Base-by-base conservation (phyloP, 2,113 vertebrate genomes). In the Toxotes chatareus region DNA sequence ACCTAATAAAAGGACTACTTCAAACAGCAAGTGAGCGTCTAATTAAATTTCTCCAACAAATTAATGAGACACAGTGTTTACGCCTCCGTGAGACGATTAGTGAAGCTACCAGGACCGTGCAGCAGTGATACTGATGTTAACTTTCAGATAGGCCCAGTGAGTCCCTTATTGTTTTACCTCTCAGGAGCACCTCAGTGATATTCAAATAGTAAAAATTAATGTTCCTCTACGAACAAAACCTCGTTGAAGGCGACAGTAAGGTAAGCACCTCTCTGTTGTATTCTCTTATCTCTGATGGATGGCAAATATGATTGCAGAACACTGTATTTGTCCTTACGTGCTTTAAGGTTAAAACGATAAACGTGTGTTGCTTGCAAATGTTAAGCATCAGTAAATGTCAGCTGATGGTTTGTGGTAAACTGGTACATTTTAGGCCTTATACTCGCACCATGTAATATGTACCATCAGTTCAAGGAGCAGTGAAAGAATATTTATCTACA, bases 11-110 rank as follows among this genome's bases (percentile, higher is more conserved):
- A 86, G 63, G 59, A 38, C 78, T 71, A 91, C 85, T 90, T 92
- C 87, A 89, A 91, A 92, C 76, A 82, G 75, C 80, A 51, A 89
- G 77, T 36, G 38, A 75, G 85, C 75, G 62, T 86, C 87, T 91
- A 91, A 92, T 93, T 92, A 83, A 76, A 90, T 89, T 84, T 80
- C 86, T 81, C 55, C 49, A 40, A 40, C 68, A 87, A 91, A 92
- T 92, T 84, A 90, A 90, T 89, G 85, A 86, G 85, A 86, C 79
- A 57, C 71, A 72, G 36, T 91, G 85, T 90, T 88, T 81, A 82
- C 38, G 27, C 64, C 76, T 87, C 72, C 7, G 9, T 56, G 60
- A 84, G 80, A 83, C 44, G 12, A 86, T 89, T 81, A 89, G 69
- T 66, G 46, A 65, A 81, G 86, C 74, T 61, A 59, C 55, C 40